Percentiles rank a stretch among this genome's conserved stretches.
Conservation (phyloP, 2,888 invertebrate genomes). For the Entomobrya multifasciata region DNA sequence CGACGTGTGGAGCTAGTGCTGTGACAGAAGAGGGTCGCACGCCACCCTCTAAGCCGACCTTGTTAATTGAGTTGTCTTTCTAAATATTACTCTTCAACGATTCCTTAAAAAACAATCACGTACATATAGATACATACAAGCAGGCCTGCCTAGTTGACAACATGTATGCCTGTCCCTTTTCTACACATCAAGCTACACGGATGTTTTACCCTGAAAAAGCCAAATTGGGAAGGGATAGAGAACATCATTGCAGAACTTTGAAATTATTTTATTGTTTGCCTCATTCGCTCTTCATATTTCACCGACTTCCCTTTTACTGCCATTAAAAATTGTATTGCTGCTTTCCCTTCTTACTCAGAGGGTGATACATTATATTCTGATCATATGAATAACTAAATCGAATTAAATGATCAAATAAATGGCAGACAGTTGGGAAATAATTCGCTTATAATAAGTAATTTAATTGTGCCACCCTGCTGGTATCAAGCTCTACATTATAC, state of each 20-base stretch:
- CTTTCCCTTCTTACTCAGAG: not conserved
- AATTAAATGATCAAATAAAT: conserved; percentile 74
- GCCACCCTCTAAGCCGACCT: conserved; percentile 73
- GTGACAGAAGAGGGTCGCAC: conserved; percentile 56
- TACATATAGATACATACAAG: conserved; percentile 48
- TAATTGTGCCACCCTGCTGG: conserved; percentile 72
- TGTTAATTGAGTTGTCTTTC: conserved; percentile 73
- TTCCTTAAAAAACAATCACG: conserved; percentile 55
- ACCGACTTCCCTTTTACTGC: not conserved
- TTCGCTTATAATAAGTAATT: conserved; percentile 76
- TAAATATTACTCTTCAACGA: conserved; percentile 68
- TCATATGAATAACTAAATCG: conserved; percentile 63
- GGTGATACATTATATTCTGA: conserved; percentile 53
- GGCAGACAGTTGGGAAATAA: conserved; percentile 76
- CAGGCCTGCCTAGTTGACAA: conserved; percentile 18
- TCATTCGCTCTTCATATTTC: conserved; percentile 1
- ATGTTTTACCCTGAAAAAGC: not conserved
- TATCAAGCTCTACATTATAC: conserved; percentile 39
- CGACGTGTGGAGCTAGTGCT: conserved; percentile 39
- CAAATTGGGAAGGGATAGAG: too few relatives aligned
- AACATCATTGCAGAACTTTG: not conserved
- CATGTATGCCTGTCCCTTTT: conserved; percentile 25
- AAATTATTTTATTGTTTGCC: not conserved
- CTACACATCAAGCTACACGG: not conserved
- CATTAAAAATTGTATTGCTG: conserved; percentile 21